A percentile compares a stretch with the other conserved stretches of the same genome.
Evolutionary conservation across 2,113 vertebrate species (phyloP).

Genomic region (Laterallus jamaicensis): DNA sequence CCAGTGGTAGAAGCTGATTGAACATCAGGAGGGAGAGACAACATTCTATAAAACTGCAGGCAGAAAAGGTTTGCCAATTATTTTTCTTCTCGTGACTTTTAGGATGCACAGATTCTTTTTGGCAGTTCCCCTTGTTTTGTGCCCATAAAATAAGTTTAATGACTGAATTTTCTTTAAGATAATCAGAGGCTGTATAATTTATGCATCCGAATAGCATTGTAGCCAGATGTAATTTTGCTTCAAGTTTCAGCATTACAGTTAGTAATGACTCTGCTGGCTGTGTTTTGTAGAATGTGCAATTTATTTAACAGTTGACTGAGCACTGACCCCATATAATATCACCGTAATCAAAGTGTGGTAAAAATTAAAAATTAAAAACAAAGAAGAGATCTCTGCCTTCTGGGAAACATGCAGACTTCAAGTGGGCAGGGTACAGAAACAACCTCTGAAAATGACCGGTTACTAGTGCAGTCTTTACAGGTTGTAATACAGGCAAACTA

Average conservation of each 20-base stretch:
- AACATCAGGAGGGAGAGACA: constrained; percentile 64
- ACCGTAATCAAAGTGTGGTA: constrained; percentile 75
- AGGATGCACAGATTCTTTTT: constrained; percentile 72
- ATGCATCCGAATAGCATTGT: constrained; percentile 77
- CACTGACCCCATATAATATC: constrained; percentile 81
- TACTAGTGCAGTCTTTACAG: not conserved
- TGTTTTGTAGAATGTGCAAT: constrained; percentile 82
- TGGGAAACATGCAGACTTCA: not conserved
- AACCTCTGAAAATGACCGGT: constrained; percentile 1
- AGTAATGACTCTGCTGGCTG: constrained; percentile 80
- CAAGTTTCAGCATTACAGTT: constrained; percentile 82
- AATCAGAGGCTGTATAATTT: constrained; percentile 83
- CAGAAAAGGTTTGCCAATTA: constrained; percentile 73
- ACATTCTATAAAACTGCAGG: constrained; percentile 73
- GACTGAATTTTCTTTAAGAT: constrained; percentile 81
- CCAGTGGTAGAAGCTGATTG: constrained; percentile 49
- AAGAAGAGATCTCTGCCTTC: constrained; percentile 28
- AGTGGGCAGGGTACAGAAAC: not conserved
- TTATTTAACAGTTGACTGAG: constrained; percentile 86
- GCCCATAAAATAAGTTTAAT: constrained; percentile 84
- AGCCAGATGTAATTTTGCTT: constrained; percentile 86
- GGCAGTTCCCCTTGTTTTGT: constrained; percentile 74
- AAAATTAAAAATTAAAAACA: constrained; percentile 52
- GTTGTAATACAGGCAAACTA: not conserved
- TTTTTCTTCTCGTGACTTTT: constrained; percentile 70